These are phyloP conservation scores for Oeneis ivallda DNA, from an alignment of 2,888 invertebrate species.

Conservation along the genomic window DNA sequence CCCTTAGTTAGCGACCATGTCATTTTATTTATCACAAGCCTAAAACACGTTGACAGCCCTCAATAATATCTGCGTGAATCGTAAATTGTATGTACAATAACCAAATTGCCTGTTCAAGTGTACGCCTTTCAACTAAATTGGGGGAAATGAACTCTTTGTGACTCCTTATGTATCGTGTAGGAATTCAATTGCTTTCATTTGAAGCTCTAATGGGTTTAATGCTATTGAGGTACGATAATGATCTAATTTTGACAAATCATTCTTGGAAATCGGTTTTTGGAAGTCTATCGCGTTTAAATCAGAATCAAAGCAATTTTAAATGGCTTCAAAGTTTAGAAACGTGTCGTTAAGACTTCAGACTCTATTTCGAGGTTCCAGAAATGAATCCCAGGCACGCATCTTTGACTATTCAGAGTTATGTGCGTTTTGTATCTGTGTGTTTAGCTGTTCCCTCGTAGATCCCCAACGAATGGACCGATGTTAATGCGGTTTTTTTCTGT, in stretches of 20 bases:
- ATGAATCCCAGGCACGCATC: too few species aligned
- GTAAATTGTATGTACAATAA: slow-evolving; percentile 24
- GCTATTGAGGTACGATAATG: slow-evolving; percentile 3
- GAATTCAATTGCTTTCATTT: slow-evolving; percentile 18
- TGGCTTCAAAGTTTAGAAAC: too few species aligned
- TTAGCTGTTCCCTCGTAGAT: too few species aligned
- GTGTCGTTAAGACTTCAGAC: too few species aligned
- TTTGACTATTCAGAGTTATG: too few species aligned
- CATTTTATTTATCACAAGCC: neutral
- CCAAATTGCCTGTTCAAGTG: slow-evolving; percentile 13
- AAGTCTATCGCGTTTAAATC: neutral
- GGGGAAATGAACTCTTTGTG: slow-evolving; percentile 25
- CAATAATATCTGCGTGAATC: slow-evolving; percentile 14
- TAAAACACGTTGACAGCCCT: neutral
- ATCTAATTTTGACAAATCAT: slow-evolving; percentile 12
- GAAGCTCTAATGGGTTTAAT: slow-evolving; percentile 3
- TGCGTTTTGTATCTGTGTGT: too few species aligned
- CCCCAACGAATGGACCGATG: too few species aligned
- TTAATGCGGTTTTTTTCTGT: too few species aligned
- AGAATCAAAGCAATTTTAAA: neutral
- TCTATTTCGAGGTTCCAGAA: too few species aligned
- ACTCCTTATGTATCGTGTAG: slow-evolving; percentile 8
- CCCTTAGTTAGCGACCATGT: neutral
- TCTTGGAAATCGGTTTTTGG: neutral
- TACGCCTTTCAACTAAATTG: slow-evolving; percentile 9